Percentiles rank a stretch among this genome's conserved stretches.
Conservation (phyloP, 2,113 vertebrate genomes). For the Microcebus ravelobensis region DNA sequence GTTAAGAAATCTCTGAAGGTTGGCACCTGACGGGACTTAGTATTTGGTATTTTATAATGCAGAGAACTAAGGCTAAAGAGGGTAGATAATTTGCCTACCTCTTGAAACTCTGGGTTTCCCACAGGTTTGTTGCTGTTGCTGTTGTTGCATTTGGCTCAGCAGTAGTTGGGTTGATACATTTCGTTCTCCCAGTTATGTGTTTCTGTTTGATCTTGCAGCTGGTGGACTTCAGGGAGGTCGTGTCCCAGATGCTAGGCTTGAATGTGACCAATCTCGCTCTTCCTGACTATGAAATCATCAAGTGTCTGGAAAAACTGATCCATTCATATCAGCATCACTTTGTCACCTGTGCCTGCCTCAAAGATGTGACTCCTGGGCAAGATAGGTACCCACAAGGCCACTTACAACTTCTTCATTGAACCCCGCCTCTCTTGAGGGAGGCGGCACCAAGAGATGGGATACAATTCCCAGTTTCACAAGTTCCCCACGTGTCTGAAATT, state of each 20-base stretch:
- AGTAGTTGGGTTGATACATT: background rate
- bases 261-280: constrained; percentile 81
- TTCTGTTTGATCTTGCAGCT: constrained; percentile 85
- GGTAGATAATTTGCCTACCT: background rate
- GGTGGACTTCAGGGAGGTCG: constrained; percentile 89
- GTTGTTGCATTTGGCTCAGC: background rate
- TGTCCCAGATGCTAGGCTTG: constrained; percentile 90
- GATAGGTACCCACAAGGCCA: background rate
- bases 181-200: background rate
- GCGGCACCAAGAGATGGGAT: background rate
- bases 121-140: background rate
- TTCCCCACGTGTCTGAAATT: background rate
- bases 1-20: background rate
- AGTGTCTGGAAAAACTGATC: constrained; percentile 87
- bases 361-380: background rate
- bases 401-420: constrained; percentile 65
- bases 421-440: background rate
- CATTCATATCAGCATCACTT: constrained; percentile 84
- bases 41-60: background rate
- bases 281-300: constrained; percentile 92
- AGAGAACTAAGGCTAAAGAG: background rate
- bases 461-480: background rate
- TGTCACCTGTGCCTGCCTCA: constrained; percentile 83
- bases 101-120: background rate
- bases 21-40: background rate